Percentiles rank a stretch among this genome's conserved stretches.
These are phyloP conservation scores for Tinamus major DNA, from an alignment of 2,797 vertebrate species.

Conservation along the genomic window DNA sequence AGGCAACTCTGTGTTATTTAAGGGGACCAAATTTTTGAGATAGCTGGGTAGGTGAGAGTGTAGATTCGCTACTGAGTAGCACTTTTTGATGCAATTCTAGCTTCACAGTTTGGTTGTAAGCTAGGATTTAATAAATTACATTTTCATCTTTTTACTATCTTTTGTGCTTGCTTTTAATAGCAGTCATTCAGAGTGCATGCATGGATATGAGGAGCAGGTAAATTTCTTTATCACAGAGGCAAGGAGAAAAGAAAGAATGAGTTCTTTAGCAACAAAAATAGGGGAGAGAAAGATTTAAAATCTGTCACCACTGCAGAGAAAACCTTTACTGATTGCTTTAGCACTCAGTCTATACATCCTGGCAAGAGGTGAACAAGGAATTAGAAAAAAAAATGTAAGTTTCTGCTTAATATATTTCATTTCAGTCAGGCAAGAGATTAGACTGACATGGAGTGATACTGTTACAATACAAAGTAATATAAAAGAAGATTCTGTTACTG, in stretches of 20 bases:
- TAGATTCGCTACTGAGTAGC: background rate
- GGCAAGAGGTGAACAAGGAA: background rate
- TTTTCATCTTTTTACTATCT: background rate
- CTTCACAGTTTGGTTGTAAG: background rate
- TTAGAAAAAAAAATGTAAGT: too few relatives aligned
- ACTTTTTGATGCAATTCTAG: rapidly evolving
- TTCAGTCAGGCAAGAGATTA: background rate
- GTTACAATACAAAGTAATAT: background rate
- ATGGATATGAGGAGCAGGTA: too few relatives aligned
- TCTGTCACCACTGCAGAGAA: background rate
- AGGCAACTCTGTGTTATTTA: background rate
- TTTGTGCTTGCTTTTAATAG: background rate
- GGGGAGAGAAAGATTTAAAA: background rate
- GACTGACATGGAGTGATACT: background rate
- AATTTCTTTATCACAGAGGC: too few relatives aligned
- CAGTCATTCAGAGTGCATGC: background rate
- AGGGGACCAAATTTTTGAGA: background rate
- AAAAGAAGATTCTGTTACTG: background rate
- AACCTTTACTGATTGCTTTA: background rate
- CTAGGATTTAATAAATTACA: background rate
- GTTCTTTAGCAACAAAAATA: too few relatives aligned
- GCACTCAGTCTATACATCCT: background rate
- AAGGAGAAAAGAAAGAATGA: background rate
- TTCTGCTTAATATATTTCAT: background rate
- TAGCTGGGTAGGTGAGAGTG: background rate